phyloP scores from a whole-genome alignment of 2,888 invertebrate species.

The Callosobruchus maculatus region DNA sequence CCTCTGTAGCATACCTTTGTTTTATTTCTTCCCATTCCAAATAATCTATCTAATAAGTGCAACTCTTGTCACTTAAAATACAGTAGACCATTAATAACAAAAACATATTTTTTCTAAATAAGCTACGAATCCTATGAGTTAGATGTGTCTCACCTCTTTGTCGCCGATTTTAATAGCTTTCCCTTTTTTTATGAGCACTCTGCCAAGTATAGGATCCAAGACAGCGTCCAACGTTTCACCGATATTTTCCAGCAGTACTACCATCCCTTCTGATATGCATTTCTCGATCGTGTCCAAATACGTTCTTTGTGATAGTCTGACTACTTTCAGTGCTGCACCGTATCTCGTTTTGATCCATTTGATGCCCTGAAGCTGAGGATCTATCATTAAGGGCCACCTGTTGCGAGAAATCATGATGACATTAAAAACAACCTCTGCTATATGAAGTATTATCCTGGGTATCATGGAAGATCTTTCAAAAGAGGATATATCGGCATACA shows the following conservation, averaged over 20 bases:
- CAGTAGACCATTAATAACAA: no score
- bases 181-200: constrained; percentile 86
- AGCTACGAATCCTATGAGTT: no score
- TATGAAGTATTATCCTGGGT: no score
- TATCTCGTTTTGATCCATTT: constrained; percentile 95
- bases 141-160: constrained; percentile 56
- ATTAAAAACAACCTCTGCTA: no score
- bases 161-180: constrained; percentile 81
- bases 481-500: no score
- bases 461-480: no score
- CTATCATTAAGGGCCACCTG: constrained; percentile 89
- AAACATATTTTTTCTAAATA: no score
- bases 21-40: no score
- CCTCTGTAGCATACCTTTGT: no score
- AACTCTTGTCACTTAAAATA: no score
- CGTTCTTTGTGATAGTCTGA: constrained; percentile 77
- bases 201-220: constrained; percentile 81
- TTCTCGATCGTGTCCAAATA: constrained; percentile 82
- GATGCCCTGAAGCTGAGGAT: constrained; percentile 82
- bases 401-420: no score
- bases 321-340: constrained; percentile 65
- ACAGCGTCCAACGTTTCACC: constrained; percentile 88
- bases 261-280: constrained; percentile 61
- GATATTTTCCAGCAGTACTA: constrained; percentile 84
- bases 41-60: no score